These are phyloP conservation scores for Anoplopoma fimbria DNA, from an alignment of 2,113 vertebrate species.

Conservation along the genomic window DNA sequence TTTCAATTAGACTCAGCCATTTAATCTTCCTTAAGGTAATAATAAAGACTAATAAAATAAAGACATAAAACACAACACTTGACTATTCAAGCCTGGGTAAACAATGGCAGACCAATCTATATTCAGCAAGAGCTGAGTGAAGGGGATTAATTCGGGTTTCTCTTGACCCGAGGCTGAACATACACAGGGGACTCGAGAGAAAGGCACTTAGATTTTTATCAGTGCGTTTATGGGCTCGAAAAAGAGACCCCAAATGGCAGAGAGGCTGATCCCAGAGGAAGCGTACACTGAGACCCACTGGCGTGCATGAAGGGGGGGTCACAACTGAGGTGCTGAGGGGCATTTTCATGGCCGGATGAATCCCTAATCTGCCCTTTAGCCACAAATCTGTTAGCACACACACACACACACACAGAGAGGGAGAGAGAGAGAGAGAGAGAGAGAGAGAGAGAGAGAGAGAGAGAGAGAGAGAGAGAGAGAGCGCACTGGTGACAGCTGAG, in stretches of 20 bases:
- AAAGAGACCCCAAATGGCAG: conserved; percentile 27
- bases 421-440: too few species aligned
- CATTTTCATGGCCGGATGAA: conserved; percentile 70
- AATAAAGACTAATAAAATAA: not conserved
- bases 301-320: conserved; percentile 6
- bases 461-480: too few species aligned
- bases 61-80: conserved; percentile 9
- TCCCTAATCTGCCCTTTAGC: conserved; percentile 72
- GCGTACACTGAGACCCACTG: conserved; percentile 1
- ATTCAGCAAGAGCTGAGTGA: conserved; percentile 38
- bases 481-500: conserved; percentile 39
- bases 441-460: too few species aligned
- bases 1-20: not conserved
- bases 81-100: not conserved
- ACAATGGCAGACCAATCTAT: conserved; percentile 22
- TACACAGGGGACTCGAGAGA: conserved; percentile 43
- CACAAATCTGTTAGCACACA: conserved; percentile 36
- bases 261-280: conserved; percentile 57
- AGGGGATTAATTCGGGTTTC: conserved; percentile 36
- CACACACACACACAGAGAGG: not conserved
- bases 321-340: conserved; percentile 39
- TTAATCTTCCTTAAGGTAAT: not conserved
- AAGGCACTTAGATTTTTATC: conserved; percentile 65
- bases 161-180: conserved; percentile 47
- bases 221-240: conserved; percentile 41